phyloP scores from a whole-genome alignment of 2,888 invertebrate genomes.

The Beris chalybata region DNA sequence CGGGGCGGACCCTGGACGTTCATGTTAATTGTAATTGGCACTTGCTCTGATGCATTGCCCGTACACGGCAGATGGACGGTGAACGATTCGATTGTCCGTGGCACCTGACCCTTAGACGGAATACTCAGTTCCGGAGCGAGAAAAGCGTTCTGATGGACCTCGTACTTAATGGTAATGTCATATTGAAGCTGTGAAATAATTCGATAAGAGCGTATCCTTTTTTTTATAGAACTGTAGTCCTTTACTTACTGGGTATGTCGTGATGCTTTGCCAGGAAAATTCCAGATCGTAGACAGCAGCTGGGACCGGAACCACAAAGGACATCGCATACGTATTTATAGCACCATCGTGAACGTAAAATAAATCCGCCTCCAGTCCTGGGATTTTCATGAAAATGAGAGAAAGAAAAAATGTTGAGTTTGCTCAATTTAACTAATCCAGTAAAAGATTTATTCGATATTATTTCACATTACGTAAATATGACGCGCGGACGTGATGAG shows the following conservation, averaged over 20 bases:
- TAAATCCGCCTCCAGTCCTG: slow-evolving; percentile 74
- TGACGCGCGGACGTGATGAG: no score
- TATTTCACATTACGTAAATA: no score
- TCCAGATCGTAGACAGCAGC: slow-evolving; percentile 77
- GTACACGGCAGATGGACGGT: slow-evolving; percentile 82
- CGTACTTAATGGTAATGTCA: slow-evolving; percentile 75
- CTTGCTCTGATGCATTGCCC: slow-evolving; percentile 77
- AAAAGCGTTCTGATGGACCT: slow-evolving; percentile 72
- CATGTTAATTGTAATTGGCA: slow-evolving; percentile 77
- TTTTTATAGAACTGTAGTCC: background rate
- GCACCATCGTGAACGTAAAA: slow-evolving; percentile 83
- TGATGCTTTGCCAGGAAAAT: slow-evolving; percentile 83
- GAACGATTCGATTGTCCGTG: slow-evolving; percentile 75
- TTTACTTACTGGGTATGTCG: slow-evolving; percentile 69
- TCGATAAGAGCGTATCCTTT: slow-evolving; percentile 4
- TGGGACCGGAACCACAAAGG: slow-evolving; percentile 79
- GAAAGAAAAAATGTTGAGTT: background rate
- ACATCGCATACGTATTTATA: slow-evolving; percentile 82
- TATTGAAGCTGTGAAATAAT: slow-evolving; percentile 67
- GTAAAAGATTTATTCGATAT: no score
- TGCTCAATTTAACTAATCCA: no score
- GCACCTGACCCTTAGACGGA: slow-evolving; percentile 76
- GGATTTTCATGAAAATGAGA: background rate
- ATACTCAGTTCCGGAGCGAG: slow-evolving; percentile 81
- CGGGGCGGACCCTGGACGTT: slow-evolving; percentile 75